Percentiles rank a stretch among this genome's conserved stretches.
Evolutionary conservation across 2,113 vertebrate genomes (phyloP).

Genomic region (Sterrhoptilus dennistouni): DNA sequence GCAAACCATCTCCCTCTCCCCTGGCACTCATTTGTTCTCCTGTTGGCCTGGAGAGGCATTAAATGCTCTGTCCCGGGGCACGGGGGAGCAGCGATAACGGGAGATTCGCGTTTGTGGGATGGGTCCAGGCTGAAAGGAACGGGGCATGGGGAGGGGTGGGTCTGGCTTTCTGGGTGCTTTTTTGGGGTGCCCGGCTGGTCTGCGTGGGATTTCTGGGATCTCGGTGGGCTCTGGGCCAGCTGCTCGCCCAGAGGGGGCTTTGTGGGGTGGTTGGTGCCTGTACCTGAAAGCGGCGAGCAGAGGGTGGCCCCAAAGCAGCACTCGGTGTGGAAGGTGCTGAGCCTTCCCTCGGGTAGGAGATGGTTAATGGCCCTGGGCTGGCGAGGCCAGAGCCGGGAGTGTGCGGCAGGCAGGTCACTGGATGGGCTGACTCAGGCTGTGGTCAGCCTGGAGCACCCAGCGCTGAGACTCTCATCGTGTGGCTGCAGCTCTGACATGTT

Average conservation of each 20-base stretch:
- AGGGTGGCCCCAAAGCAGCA: not conserved
- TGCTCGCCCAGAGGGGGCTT: not conserved
- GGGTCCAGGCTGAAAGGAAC: not conserved
- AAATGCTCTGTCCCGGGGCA: not conserved
- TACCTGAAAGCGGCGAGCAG: not conserved
- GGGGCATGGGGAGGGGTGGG: not conserved
- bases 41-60: not conserved
- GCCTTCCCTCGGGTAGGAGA: not conserved
- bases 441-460: not conserved
- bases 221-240: not conserved
- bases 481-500: conserved; percentile 43
- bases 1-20: conserved; percentile 60
- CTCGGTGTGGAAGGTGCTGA: not conserved
- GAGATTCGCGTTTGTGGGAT: fast-evolving
- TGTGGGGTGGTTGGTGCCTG: not conserved
- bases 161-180: fast-evolving
- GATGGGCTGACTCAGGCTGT: conserved; percentile 39
- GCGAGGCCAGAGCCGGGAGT: not conserved
- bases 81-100: not conserved
- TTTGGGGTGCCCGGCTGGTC: not conserved
- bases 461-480: not conserved
- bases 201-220: not conserved
- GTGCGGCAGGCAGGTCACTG: not conserved
- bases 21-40: conserved; percentile 36
- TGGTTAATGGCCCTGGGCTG: not conserved